Evolutionary conservation across 2,888 invertebrate species (phyloP), one percentile per base, ranked within the genome.

Genomic region (Phyllotreta striolata): DNA sequence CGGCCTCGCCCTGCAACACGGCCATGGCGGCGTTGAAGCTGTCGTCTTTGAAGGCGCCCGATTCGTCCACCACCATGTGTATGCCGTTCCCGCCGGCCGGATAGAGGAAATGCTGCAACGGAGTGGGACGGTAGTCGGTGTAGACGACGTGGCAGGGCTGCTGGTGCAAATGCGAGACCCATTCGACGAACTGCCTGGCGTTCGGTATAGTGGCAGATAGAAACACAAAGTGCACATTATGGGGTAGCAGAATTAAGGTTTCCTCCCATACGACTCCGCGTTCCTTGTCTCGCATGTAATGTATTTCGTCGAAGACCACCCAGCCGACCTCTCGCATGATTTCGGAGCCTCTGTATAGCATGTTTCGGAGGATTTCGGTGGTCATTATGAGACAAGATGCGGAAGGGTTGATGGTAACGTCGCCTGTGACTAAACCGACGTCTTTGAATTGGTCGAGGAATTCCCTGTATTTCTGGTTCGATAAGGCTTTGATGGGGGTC

Each of bases 261-360:
- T 99, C 99, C 85, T 98, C 97, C 99, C 99, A 99, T 0, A 99
- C 98, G 6, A 99, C 98, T 55, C 99, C 99, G 77, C 99, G 87
- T 80, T 99, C 98, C 83, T 98, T 98, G 80, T 99, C 98, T 75
- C 99, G 88, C 99, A 99, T 99, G 80, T 99, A 99, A 83, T 99
- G 99, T 75, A 99, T 99, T 84, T 99, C 99, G 80, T 99, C 99
- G 83, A 99, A 99, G 58, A 99, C 87, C 1, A 99, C 99, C 99
- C 99, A 99, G 55, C 98, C 98, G 0, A 99, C 98, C 87, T 99
- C 99, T 64, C 98, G 87, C 93, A 98, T 98, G 14, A 99, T 91
- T 85, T 99, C 98, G 41, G 97, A 97, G 54, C 99, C 99, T 78
- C 98, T 86, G 79, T 99, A 99, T 62, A 99, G 84, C 99, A 99